Conservation (phyloP, 1,140 invertebrate genomes). For the Pseudomyrmex concolor region DNA sequence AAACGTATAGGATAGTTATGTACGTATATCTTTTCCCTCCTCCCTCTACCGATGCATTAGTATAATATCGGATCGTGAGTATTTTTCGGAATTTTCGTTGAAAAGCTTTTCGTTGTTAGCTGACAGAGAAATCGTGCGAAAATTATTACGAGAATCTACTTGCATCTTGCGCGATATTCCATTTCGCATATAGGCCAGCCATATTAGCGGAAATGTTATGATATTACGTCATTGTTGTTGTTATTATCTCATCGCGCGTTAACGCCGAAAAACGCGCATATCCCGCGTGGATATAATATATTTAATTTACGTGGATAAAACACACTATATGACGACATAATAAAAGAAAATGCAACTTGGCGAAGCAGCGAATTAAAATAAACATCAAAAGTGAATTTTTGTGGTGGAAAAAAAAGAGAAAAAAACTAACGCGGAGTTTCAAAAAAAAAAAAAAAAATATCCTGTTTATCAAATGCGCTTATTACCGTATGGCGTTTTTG, state of each 20-base stretch:
- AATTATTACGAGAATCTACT: constrained; percentile 42
- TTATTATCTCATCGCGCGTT: constrained; percentile 26
- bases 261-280: constrained; percentile 20
- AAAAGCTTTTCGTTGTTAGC: constrained; percentile 54
- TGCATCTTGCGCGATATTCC: constrained; percentile 24
- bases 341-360: not conserved
- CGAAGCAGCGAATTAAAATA: constrained; percentile 10
- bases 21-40: not conserved
- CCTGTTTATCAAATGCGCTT: constrained; percentile 27
- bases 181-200: constrained; percentile 32
- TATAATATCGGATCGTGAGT: constrained; percentile 44
- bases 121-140: constrained; percentile 43
- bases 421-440: not conserved
- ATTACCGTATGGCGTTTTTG: constrained; percentile 1
- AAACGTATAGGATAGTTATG: constrained; percentile 4
- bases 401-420: not conserved
- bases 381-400: constrained; percentile 20
- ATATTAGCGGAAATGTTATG: constrained; percentile 31
- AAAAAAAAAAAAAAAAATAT: not conserved
- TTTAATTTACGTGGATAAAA: constrained; percentile 11
- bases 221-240: constrained; percentile 28
- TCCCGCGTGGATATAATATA: no score
- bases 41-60: constrained; percentile 30
- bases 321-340: not conserved
- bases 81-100: constrained; percentile 42